These are phyloP conservation scores for Lochmaea capreae DNA, from an alignment of 2,888 invertebrate genomes.

Conservation along the genomic window DNA sequence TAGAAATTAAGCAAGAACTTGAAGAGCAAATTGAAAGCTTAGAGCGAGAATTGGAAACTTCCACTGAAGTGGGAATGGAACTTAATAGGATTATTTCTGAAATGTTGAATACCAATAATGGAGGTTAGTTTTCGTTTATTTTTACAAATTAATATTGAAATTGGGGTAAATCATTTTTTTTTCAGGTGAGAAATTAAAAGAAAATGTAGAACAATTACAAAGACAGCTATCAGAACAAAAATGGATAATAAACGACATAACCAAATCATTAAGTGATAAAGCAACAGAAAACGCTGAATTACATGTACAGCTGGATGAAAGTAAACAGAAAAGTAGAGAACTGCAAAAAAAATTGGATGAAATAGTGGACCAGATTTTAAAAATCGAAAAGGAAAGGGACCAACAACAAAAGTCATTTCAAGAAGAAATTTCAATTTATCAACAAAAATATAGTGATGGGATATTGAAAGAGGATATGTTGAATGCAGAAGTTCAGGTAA, in stretches of 20 bases:
- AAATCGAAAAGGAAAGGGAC: slow-evolving; percentile 64
- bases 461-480: slow-evolving; percentile 69
- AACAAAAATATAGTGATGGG: slow-evolving; percentile 60
- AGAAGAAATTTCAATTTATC: slow-evolving; percentile 54
- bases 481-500: slow-evolving; percentile 67
- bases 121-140: slow-evolving; percentile 51
- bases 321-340: slow-evolving; percentile 61
- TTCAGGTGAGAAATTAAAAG: slow-evolving; percentile 67
- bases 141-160: neutral
- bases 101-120: slow-evolving; percentile 75
- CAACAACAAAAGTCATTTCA: slow-evolving; percentile 62
- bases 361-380: slow-evolving; percentile 60
- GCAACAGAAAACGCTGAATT: slow-evolving; percentile 70
- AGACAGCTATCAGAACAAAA: slow-evolving; percentile 75
- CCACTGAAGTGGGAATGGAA: slow-evolving; percentile 84
- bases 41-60: slow-evolving; percentile 82
- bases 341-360: slow-evolving; percentile 63
- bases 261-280: slow-evolving; percentile 67
- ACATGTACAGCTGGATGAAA: slow-evolving; percentile 62
- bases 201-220: slow-evolving; percentile 76
- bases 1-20: slow-evolving; percentile 70
- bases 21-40: slow-evolving; percentile 77
- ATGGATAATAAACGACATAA: slow-evolving; percentile 68
- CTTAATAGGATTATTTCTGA: slow-evolving; percentile 76
- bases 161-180: neutral